phyloP scores from a whole-genome alignment of 2,888 invertebrate genomes.

The Daptonema setosum region DNA sequence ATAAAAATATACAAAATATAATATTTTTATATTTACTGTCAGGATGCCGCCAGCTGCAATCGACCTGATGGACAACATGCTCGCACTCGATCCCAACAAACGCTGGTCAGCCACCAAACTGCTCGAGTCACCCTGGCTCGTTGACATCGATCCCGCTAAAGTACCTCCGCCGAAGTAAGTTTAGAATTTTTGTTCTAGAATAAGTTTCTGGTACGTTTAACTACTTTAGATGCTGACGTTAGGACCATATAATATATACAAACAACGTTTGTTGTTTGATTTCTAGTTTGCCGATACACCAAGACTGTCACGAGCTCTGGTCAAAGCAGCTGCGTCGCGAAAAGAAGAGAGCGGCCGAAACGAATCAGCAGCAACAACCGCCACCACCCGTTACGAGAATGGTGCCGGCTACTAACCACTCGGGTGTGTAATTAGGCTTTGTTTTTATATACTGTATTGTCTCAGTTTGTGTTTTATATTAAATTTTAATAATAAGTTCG shows the following conservation, averaged over 20 bases:
- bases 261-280: neutral
- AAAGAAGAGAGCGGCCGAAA: neutral
- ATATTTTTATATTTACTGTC: too few species aligned
- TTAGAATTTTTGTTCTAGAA: constrained; percentile 2
- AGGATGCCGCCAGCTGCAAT: constrained; percentile 49
- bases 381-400: too few species aligned
- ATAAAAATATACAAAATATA: too few species aligned
- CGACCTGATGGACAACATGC: constrained; percentile 50
- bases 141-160: constrained; percentile 57
- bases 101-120: constrained; percentile 83
- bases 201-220: neutral
- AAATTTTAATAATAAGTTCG: too few species aligned
- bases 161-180: constrained; percentile 39
- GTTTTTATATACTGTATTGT: too few species aligned
- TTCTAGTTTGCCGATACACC: constrained; percentile 46
- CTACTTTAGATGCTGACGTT: neutral
- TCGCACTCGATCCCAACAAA: constrained; percentile 78
- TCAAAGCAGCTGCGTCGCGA: constrained; percentile 45
- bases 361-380: too few species aligned
- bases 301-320: constrained; percentile 98
- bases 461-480: too few species aligned
- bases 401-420: too few species aligned
- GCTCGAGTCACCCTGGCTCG: constrained; percentile 70
- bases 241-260: neutral
- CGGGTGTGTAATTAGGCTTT: too few species aligned